Base-by-base conservation (phyloP, 1,140 invertebrate species). In the Capitella teleta region DNA sequence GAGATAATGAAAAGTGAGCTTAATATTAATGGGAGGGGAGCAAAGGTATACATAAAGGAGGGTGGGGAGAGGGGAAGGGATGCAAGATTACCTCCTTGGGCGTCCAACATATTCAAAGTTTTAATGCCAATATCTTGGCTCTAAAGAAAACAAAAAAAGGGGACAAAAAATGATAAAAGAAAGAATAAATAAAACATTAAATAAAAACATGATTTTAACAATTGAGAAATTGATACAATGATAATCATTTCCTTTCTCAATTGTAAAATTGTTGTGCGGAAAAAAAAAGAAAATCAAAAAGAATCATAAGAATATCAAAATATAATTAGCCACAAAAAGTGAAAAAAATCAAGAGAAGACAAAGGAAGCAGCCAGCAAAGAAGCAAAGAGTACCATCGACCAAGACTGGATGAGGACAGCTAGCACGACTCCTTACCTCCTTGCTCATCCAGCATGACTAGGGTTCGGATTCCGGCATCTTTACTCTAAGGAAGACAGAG, bases 51-150 rank as follows among this genome's bases (percentile, higher is more conserved):
- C 30, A 10, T 10, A 32, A 10, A n/a, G 30, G 8, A 10, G 30
- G 8, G 8, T 10, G n/a, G 30, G 30, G 30, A 32, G 8, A 32
- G 8, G 30, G 30, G n/a, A n/a, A 32, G n/a, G n/a, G n/a, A n/a
- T n/a, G n/a, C n/a, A n/a, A n/a, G 24, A n/a, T 49, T 84, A 96
- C 91, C 91, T 90, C 91, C 91, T 85, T 96, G 92, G 82, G 95
- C 91, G 79, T 97, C 92, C 78, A 97, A 83, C 79, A 91, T 91
- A 78, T 95, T 92, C 81, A 97, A 83, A 79, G 91, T 95, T 74
- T 89, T 87, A 80, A 96, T 95, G 77, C 91, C 93, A 75, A 91
- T 91, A 82, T 97, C 93, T 84, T 96, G 96, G 82, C 91, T 94
- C 90, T 95, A 38, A 12, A n/a, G 10, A 19, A 40, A 16, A 19